These are phyloP conservation scores for Brachypalpus laphriformis DNA, from an alignment of 2,888 invertebrate genomes.

Conservation along the genomic window DNA sequence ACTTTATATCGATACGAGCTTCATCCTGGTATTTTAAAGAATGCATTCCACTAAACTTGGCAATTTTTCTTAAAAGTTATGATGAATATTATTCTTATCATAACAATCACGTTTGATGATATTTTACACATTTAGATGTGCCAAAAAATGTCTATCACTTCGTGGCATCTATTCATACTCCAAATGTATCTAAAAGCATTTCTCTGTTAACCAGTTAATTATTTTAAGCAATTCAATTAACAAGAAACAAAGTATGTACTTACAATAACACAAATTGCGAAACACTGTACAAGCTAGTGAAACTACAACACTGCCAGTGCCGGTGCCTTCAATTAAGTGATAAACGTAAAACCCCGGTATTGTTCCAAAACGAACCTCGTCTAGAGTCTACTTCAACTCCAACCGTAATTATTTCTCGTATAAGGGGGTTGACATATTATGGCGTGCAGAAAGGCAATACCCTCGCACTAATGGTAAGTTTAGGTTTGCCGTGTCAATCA, in stretches of 20 bases:
- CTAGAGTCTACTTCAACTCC: not conserved
- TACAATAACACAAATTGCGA: not conserved
- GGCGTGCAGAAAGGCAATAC: not conserved
- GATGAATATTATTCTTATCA: not conserved
- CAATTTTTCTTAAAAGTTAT: no score
- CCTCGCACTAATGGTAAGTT: not conserved
- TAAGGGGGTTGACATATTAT: conserved; percentile 10
- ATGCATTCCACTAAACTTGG: no score
- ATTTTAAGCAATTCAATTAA: not conserved
- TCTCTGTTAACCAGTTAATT: conserved; percentile 8
- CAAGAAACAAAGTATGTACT: not conserved
- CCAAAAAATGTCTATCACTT: not conserved
- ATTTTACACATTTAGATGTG: not conserved
- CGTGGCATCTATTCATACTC: not conserved
- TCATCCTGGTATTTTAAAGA: no score
- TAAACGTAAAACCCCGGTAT: not conserved
- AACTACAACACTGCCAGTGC: not conserved
- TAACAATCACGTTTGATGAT: not conserved
- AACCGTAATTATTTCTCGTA: not conserved
- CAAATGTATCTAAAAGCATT: conserved; percentile 4
- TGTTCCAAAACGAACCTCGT: not conserved
- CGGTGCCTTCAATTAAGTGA: not conserved
- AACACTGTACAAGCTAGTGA: not conserved
- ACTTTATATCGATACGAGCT: no score
- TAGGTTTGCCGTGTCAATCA: not conserved